A percentile compares a stretch with the other conserved stretches of the same genome.
phyloP scores from a whole-genome alignment of 2,113 vertebrate species.

The Aleadryas rufinucha region DNA sequence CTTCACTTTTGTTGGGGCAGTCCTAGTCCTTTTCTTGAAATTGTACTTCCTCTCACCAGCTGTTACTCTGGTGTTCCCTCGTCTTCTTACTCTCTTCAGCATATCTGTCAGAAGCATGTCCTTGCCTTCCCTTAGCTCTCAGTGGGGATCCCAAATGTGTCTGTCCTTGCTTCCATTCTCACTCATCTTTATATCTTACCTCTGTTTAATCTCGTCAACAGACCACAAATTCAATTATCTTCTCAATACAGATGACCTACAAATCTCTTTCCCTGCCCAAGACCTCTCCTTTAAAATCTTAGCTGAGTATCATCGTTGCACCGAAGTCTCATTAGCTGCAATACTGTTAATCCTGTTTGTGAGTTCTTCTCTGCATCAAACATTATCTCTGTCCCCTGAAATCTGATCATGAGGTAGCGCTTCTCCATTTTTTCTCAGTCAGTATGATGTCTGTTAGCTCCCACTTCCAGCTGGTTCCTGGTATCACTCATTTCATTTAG shows the following conservation, averaged over 20 bases:
- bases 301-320: not conserved
- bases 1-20: not conserved
- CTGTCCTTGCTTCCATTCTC: not conserved
- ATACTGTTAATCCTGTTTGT: not conserved
- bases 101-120: not conserved
- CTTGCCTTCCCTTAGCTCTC: not conserved
- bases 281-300: not conserved
- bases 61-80: not conserved
- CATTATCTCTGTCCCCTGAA: not conserved
- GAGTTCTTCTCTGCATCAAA: not conserved
- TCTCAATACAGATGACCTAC: not conserved
- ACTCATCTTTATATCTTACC: not conserved
- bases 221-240: not conserved
- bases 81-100: not conserved
- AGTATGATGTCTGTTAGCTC: not conserved
- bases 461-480: not conserved
- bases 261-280: not conserved
- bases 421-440: not conserved
- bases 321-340: not conserved
- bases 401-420: not conserved
- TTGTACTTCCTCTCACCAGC: not conserved
- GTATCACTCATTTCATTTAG: not conserved
- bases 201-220: constrained; percentile 6
- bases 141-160: not conserved
- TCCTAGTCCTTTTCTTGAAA: not conserved